phyloP scores from a whole-genome alignment of 2,797 vertebrate species.

The Smutsia temminckii region DNA sequence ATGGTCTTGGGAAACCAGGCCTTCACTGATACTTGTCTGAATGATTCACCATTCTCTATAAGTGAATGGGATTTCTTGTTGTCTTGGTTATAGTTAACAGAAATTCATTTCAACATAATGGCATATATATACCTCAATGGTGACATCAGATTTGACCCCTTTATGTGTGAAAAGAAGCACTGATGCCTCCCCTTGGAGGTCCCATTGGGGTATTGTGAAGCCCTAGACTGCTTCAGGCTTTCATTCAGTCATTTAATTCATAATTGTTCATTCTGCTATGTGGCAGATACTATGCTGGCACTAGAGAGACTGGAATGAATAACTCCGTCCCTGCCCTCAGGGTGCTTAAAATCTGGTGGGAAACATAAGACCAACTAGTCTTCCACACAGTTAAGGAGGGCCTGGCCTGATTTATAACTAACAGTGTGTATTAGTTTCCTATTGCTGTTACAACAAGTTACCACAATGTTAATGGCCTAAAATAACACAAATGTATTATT shows the following conservation, averaged over 20 bases:
- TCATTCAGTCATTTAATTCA: neutral
- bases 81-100: conserved; percentile 64
- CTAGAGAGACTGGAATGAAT: neutral
- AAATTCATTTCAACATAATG: conserved; percentile 62
- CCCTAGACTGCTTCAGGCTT: neutral
- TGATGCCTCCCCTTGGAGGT: neutral
- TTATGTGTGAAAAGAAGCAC: conserved; percentile 37
- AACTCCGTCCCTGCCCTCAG: neutral
- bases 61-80: conserved; percentile 69
- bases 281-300: neutral
- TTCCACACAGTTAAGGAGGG: neutral
- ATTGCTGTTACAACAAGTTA: neutral
- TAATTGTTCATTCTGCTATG: neutral
- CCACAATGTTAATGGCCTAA: neutral
- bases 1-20: conserved; percentile 40
- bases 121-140: conserved; percentile 51
- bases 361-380: neutral
- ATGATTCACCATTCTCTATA: conserved; percentile 52
- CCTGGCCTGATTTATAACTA: neutral
- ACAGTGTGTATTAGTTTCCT: neutral
- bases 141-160: conserved; percentile 61
- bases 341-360: neutral
- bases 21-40: neutral
- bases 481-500: neutral
- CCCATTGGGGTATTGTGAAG: neutral